Evolutionary conservation across 2,797 vertebrate species (phyloP), one percentile per base, ranked within the genome.

Genomic region (Sus cebifrons): DNA sequence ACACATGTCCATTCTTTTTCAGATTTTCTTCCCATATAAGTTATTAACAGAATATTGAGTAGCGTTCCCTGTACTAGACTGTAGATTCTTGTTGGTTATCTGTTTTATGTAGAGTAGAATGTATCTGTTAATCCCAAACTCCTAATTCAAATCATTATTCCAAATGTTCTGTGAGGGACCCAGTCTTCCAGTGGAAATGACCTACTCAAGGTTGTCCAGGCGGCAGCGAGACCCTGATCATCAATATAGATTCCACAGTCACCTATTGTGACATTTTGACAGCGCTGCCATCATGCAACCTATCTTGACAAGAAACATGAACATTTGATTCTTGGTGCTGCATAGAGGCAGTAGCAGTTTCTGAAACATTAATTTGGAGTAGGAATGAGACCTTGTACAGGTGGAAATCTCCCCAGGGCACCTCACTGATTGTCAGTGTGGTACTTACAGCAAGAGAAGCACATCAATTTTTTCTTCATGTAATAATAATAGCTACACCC

Each of bases 401-500:
- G 84, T 14, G 29, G 73, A 36, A 84, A 36, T 75, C 54, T 65
- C 27, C 71, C 27, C 68, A n/a, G 64, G 32, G 87, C 60, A 17
- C n/a, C 23, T 73, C 36, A 8, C 56, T 29, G 49, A 11, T 16
- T 70, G 74, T 65, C 83, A 75, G 0, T 3, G 15, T 15, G 36
- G 21, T 15, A 11, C 70, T 84, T 44, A 64, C 18, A 36, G 54
- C 36, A 13, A 87, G 65, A 88, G n/a, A 62, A 40, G 29, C 60
- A 49, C 4, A 4, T 52, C 20, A 23, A 36, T 40, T n/a, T 75
- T 75, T 84, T 56, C 56, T 32, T 77, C 73, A 13, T 25, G 6
- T 75, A 8, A 67, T 52, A 86, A 96, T 78, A 62, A 73, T 14
- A 94, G 79, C 58, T 49, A 74, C 52, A 86, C 56, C 86, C 83